These are phyloP conservation scores for Desoria tigrina DNA, from an alignment of 2,888 invertebrate species.

Conservation along the genomic window DNA sequence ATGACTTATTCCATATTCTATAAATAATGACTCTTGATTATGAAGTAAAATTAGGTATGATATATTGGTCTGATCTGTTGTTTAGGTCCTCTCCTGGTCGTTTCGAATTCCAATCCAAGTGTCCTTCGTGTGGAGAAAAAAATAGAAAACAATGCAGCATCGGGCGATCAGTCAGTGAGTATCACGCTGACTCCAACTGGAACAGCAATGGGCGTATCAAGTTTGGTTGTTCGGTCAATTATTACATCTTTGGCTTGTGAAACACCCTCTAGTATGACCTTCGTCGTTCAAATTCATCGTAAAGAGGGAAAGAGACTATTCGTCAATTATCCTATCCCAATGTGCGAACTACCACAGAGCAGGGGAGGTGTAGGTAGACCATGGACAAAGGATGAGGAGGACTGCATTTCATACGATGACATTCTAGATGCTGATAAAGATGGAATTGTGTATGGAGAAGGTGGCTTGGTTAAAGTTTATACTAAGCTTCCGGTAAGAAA, in stretches of 20 bases:
- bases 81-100: constrained; percentile 30
- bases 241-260: constrained; percentile 26
- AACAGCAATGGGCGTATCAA: constrained; percentile 21
- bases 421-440: neutral
- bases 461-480: neutral
- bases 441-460: neutral
- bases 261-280: constrained; percentile 24
- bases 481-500: constrained; percentile 6
- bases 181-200: constrained; percentile 33
- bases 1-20: neutral
- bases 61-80: too few relatives aligned
- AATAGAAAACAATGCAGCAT: neutral
- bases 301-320: constrained; percentile 28
- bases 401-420: constrained; percentile 17
- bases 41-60: too few relatives aligned
- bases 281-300: constrained; percentile 30
- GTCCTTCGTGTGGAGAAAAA: constrained; percentile 27
- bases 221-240: constrained; percentile 22
- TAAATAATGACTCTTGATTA: too few relatives aligned
- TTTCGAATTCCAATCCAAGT: constrained; percentile 39
- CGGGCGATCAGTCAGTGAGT: constrained; percentile 12
- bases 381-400: constrained; percentile 20
- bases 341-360: neutral
- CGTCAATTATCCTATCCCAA: constrained; percentile 21
- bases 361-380: constrained; percentile 13